A percentile compares a stretch with the other conserved stretches of the same genome.
Conservation (phyloP, 2,888 invertebrate genomes). For the Napeogenes inachia region DNA sequence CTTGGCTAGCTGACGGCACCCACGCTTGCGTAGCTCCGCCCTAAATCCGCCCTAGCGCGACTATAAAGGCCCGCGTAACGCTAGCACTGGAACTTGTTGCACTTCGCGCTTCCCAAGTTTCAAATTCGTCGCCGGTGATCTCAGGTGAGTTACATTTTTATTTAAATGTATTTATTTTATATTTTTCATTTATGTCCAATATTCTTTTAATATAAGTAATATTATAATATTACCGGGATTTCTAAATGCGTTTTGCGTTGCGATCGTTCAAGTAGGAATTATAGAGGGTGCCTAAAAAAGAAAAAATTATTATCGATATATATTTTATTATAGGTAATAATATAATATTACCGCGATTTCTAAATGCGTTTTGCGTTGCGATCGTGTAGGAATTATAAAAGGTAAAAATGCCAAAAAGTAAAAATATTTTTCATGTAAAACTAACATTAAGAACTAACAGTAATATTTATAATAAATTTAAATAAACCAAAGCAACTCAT, state of each 20-base stretch:
- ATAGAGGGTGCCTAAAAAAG: no score
- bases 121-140: conserved; percentile 20
- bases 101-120: conserved; percentile 46
- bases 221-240: no score
- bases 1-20: conserved; percentile 22
- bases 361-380: no score
- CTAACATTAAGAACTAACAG: neutral
- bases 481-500: neutral
- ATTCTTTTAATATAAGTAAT: no score
- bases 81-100: conserved; percentile 51
- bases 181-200: neutral
- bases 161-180: neutral
- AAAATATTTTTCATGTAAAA: no score
- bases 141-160: conserved; percentile 26
- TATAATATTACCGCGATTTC: no score
- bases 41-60: conserved; percentile 53
- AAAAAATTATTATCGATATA: no score
- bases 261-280: no score
- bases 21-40: conserved; percentile 71
- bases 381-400: no score
- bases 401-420: no score
- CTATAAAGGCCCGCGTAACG: conserved; percentile 57
- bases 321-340: no score
- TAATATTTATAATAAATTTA: neutral
- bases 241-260: no score